Conservation (phyloP, 2,797 vertebrate species). For the Erpetoichthys calabaricus region DNA sequence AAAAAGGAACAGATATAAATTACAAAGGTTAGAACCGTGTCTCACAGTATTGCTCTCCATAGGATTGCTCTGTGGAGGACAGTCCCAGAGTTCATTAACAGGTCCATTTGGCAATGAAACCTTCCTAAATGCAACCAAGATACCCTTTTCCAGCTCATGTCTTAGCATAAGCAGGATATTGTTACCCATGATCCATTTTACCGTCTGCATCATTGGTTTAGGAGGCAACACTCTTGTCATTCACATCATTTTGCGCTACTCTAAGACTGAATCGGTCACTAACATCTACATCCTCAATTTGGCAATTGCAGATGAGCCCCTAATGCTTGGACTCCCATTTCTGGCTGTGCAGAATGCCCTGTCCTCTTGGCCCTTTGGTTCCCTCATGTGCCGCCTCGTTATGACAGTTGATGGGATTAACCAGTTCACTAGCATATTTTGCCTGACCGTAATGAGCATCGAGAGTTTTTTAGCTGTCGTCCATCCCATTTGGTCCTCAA, state of each 20-base stretch:
- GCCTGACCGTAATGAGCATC: slow-evolving; percentile 85
- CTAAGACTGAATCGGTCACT: slow-evolving; percentile 88
- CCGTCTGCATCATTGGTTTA: slow-evolving; percentile 70
- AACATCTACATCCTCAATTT: slow-evolving; percentile 92
- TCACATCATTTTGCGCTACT: slow-evolving; percentile 72
- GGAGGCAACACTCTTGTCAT: slow-evolving; percentile 78
- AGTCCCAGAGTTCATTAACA: too few relatives aligned
- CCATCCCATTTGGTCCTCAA: slow-evolving; percentile 71
- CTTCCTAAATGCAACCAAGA: too few relatives aligned
- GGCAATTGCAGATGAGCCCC: slow-evolving; percentile 77
- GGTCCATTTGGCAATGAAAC: too few relatives aligned
- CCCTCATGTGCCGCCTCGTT: slow-evolving; percentile 71
- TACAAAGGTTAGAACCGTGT: too few relatives aligned
- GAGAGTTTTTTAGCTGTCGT: slow-evolving; percentile 87
- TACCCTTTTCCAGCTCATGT: too few relatives aligned
- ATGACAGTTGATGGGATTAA: slow-evolving; percentile 79
- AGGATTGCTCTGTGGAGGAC: too few relatives aligned
- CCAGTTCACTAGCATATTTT: slow-evolving; percentile 88
- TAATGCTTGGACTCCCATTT: slow-evolving; percentile 83
- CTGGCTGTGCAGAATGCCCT: slow-evolving; percentile 72
- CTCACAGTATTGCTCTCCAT: too few relatives aligned
- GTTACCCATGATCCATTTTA: slow-evolving; percentile 47
- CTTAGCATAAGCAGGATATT: slow-evolving; percentile 31
- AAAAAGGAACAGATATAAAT: too few relatives aligned
- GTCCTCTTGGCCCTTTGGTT: slow-evolving; percentile 80